phyloP scores from a whole-genome alignment of 2,888 invertebrate species.

The Drosophila colorata region DNA sequence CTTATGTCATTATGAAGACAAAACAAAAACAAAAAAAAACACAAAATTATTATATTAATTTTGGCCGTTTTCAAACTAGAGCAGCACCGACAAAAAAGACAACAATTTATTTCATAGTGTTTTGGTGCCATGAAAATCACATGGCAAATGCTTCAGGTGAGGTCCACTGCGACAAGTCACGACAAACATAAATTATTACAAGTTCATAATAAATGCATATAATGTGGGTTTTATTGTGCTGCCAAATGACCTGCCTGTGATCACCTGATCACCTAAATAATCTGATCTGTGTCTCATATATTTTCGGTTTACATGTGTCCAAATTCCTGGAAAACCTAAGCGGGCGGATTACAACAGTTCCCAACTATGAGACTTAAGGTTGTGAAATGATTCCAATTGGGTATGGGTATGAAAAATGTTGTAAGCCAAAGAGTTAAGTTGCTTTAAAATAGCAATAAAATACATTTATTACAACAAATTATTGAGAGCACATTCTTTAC shows the following conservation, averaged over 20 bases:
- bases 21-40: constrained; percentile 16
- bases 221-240: constrained; percentile 41
- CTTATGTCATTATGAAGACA: constrained; percentile 72
- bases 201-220: constrained; percentile 62
- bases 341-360: constrained; percentile 22
- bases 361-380: constrained; percentile 21
- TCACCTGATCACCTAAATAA: constrained; percentile 45
- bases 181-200: constrained; percentile 53
- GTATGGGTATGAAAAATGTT: background rate
- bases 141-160: constrained; percentile 52
- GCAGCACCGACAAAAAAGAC: constrained; percentile 37
- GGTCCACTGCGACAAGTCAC: constrained; percentile 23
- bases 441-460: too few species aligned
- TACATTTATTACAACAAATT: too few species aligned
- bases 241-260: constrained; percentile 37
- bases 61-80: constrained; percentile 58
- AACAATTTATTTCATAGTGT: constrained; percentile 18
- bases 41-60: constrained; percentile 75
- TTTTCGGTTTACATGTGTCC: constrained; percentile 25
- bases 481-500: too few species aligned
- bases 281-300: constrained; percentile 46
- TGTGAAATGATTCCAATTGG: constrained; percentile 21
- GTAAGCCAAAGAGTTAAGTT: background rate
- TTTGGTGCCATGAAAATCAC: constrained; percentile 29
- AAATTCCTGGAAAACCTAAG: constrained; percentile 46